Percentiles rank a stretch among this genome's conserved stretches.
Conservation (phyloP, 2,113 vertebrate species). For the Ovibos moschatus region DNA sequence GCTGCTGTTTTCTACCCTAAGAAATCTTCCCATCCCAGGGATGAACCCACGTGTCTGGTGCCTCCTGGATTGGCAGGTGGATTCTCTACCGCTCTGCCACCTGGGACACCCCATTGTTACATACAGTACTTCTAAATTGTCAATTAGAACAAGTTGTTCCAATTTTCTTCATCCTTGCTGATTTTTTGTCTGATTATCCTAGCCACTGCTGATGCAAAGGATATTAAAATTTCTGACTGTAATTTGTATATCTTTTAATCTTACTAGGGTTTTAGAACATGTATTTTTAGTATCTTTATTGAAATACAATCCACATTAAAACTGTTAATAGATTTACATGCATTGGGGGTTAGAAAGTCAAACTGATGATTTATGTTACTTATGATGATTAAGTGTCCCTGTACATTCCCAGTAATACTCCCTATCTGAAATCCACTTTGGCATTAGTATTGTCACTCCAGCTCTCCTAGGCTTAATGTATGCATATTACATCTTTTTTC, state of each 20-base stretch:
- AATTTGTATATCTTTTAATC: not conserved
- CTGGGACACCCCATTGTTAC: fast-evolving
- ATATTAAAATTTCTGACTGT: not conserved
- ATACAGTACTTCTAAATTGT: not conserved
- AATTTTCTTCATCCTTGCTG: not conserved
- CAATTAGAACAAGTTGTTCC: not conserved
- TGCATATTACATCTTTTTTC: not conserved
- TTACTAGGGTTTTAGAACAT: not conserved
- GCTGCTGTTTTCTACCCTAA: not conserved
- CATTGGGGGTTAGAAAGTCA: not conserved
- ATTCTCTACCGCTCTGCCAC: not conserved
- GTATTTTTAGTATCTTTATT: not conserved
- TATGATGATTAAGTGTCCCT: not conserved
- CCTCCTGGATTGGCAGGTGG: not conserved
- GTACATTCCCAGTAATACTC: not conserved
- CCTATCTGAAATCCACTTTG: not conserved
- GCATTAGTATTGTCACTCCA: not conserved
- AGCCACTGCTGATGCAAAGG: not conserved
- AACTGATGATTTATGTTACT: not conserved
- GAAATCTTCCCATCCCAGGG: not conserved
- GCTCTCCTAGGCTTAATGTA: not conserved
- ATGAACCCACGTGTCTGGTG: not conserved
- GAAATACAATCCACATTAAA: not conserved
- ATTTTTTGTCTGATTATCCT: not conserved
- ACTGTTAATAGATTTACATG: not conserved